Base-by-base conservation (phyloP, 2,888 invertebrate species). In the Orthosia cruda region DNA sequence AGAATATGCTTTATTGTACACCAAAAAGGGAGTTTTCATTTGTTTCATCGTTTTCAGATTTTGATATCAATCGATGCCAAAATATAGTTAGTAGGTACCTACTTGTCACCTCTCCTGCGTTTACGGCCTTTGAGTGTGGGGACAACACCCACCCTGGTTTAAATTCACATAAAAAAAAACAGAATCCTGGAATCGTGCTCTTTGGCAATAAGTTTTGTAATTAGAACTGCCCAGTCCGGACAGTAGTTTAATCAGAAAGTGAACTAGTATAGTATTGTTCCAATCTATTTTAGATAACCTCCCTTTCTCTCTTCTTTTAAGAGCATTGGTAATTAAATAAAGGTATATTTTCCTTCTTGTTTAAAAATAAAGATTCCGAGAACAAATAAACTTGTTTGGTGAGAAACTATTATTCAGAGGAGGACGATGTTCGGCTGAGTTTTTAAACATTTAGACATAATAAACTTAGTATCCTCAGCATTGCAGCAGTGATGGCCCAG, bases 211-310 rank as follows among this genome's bases (percentile, higher is more conserved):
- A 40, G 40, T 40, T 40, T 40, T 40, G 9, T 40, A 40, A 40
- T 40, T 40, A 40, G 40, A 40, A 40, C 40, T 40, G 40, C 9
- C 40, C 40, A 40, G 40, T 40, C 9, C 9, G 40, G 40, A 40
- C 40, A 40, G 1, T 9, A 40, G 40, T 40, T 40, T 40, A 32
- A 32, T 7, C 7, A 32, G 32, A 32, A 32, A 32, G 32, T 7
- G 32, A 32, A 32, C 32, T 5, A 32, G 5, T 32, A 32, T n/a
- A 32, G 5, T 7, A 32, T 59, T n/a, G 18, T 32, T 59, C 26
- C 40, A 40, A 40, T 13, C 13, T 45, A 61, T 20, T 61, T 61
- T 18, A 45, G 4, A 58, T 16, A 26, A 50, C 73, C 58, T 73
- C 12, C 47, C 52, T 54, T 47, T 61, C 47, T 54, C 15, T 72